Conservation (phyloP, 2,113 vertebrate genomes). For the Brachypodius melanocephalos region DNA sequence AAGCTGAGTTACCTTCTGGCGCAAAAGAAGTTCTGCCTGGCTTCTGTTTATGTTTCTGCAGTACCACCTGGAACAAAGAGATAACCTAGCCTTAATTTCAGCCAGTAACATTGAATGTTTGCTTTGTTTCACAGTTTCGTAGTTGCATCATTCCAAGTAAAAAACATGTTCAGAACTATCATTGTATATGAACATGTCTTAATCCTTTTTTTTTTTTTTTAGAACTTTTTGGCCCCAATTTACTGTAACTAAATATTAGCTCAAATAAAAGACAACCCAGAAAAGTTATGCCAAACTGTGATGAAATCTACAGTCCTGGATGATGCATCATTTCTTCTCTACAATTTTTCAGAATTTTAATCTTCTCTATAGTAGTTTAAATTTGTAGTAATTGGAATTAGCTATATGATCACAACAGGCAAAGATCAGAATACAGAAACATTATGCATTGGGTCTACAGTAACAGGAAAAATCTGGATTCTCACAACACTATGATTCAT, state of each 20-base stretch:
- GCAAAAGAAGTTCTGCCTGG: constrained; percentile 83
- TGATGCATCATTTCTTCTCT: background rate
- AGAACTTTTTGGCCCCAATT: background rate
- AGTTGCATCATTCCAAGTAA: background rate
- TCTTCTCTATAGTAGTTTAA: background rate
- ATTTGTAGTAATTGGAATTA: background rate
- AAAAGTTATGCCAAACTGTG: background rate
- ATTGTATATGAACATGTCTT: background rate
- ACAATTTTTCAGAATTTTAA: background rate
- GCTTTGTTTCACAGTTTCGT: background rate
- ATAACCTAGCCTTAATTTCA: background rate
- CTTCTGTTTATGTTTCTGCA: constrained; percentile 84
- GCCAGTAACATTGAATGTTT: background rate
- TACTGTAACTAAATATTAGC: background rate
- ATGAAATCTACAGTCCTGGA: background rate
- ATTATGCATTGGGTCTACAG: background rate
- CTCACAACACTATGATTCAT: background rate
- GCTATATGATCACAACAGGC: background rate
- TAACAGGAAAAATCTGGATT: background rate
- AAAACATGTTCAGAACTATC: background rate
- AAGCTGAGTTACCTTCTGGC: constrained; percentile 77
- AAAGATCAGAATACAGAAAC: background rate
- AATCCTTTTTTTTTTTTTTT: background rate
- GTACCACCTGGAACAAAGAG: constrained; percentile 80
- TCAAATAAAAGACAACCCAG: background rate